phyloP scores from a whole-genome alignment of 2,888 invertebrate species.

The Eilema depressum region DNA sequence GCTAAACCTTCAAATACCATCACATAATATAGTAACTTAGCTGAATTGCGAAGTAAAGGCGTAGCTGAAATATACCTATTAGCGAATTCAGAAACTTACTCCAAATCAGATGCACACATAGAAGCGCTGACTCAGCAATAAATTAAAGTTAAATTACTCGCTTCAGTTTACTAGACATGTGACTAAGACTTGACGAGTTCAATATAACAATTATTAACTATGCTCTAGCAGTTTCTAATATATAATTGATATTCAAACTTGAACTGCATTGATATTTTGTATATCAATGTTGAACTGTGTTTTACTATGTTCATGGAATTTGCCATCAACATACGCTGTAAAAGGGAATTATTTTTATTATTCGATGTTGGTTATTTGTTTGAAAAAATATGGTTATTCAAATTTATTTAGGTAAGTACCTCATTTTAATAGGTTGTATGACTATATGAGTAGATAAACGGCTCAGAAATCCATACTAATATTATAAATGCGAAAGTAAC shows the following conservation, averaged over 20 bases:
- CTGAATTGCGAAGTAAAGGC: background rate
- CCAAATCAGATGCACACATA: constrained; percentile 54
- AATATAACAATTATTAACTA: constrained; percentile 39
- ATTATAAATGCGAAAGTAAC: too few species aligned
- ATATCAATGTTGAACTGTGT: too few species aligned
- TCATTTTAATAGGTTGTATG: too few species aligned
- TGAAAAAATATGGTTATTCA: too few species aligned
- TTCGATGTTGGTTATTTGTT: too few species aligned
- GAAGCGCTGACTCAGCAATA: constrained; percentile 52
- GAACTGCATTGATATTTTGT: too few species aligned
- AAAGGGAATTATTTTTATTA: too few species aligned
- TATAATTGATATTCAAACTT: constrained; percentile 43
- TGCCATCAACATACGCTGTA: too few species aligned
- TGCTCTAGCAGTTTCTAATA: constrained; percentile 37
- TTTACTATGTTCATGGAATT: background rate
- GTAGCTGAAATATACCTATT: constrained; percentile 3
- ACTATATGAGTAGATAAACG: too few species aligned
- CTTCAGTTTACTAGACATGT: constrained; percentile 47
- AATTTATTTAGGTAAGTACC: too few species aligned
- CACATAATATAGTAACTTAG: background rate
- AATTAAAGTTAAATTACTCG: constrained; percentile 72
- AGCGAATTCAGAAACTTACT: constrained; percentile 29
- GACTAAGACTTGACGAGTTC: constrained; percentile 21
- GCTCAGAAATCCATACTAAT: too few species aligned
- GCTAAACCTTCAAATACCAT: background rate